Conservation (phyloP, 2,888 invertebrate species). For the Pardosa pseudoannulata region DNA sequence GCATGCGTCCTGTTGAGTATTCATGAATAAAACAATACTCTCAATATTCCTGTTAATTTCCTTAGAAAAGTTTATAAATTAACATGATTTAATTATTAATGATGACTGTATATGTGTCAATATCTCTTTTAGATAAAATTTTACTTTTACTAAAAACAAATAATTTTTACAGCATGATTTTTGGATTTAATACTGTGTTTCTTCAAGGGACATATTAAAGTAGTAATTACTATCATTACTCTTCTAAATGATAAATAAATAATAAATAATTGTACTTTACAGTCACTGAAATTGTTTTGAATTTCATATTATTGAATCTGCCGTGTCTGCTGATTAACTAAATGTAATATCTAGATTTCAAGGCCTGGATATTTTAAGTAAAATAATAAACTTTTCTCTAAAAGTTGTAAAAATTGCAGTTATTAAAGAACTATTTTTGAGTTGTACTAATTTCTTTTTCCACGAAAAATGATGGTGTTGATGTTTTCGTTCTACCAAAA, state of each 20-base stretch:
- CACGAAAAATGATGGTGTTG: background rate
- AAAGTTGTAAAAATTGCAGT: background rate
- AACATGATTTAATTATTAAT: too few species aligned
- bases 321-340: background rate
- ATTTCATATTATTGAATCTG: background rate
- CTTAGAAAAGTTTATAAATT: too few species aligned
- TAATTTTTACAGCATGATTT: too few species aligned
- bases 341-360: background rate
- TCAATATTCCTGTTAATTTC: too few species aligned
- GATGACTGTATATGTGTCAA: too few species aligned
- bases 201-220: too few species aligned
- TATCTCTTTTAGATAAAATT: too few species aligned
- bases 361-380: background rate
- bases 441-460: background rate
- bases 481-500: too few species aligned
- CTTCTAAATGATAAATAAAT: background rate
- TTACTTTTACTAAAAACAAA: too few species aligned
- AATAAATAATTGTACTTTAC: constrained; percentile 1
- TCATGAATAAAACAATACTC: too few species aligned
- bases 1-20: too few species aligned
- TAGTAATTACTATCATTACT: background rate
- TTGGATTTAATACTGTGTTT: too few species aligned
- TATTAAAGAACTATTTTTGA: background rate
- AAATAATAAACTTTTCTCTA: background rate
- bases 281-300: background rate